These are phyloP conservation scores for Chamaea fasciata DNA, from an alignment of 2,113 vertebrate species.

Conservation along the genomic window DNA sequence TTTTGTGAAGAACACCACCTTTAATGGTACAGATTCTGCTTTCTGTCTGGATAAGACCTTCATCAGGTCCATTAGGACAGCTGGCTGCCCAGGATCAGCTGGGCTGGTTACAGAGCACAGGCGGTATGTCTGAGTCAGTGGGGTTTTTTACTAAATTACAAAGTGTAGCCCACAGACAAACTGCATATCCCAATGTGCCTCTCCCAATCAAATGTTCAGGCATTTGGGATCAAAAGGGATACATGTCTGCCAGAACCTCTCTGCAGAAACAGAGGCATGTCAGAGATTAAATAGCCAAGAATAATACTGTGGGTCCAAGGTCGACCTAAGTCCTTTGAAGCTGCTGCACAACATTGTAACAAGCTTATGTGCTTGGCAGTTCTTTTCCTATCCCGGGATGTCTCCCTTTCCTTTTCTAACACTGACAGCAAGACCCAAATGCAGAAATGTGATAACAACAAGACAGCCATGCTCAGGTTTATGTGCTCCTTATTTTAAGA, in stretches of 20 bases:
- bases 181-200: neutral
- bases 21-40: neutral
- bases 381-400: neutral
- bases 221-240: neutral
- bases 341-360: neutral
- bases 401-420: neutral
- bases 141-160: neutral
- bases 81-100: neutral
- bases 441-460: neutral
- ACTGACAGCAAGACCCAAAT: neutral
- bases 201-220: neutral
- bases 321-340: neutral
- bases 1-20: neutral
- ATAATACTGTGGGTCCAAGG: neutral
- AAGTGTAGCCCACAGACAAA: neutral
- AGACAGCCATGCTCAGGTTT: neutral
- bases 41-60: neutral
- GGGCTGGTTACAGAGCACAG: neutral
- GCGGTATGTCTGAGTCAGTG: neutral
- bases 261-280: neutral
- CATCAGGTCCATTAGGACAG: neutral
- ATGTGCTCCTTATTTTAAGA: neutral
- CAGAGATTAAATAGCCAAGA: neutral
- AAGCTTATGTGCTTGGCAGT: neutral
- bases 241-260: neutral